Evolutionary conservation across 2,888 invertebrate genomes (phyloP).

Genomic region (Watsonalla cultraria): DNA sequence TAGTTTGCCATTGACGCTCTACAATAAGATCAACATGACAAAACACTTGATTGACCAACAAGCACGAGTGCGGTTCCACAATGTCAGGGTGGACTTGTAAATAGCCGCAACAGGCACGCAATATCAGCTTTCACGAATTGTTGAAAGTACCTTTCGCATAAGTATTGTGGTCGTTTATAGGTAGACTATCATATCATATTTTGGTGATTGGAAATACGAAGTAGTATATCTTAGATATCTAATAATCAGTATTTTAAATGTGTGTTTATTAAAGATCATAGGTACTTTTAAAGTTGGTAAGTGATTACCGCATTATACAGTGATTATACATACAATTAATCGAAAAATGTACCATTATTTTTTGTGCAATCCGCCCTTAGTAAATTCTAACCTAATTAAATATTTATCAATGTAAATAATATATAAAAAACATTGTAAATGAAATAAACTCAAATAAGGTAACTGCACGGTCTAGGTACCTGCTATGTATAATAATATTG

Average conservation of each 20-base stretch:
- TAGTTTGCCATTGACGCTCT: background rate
- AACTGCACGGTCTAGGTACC: too few relatives aligned
- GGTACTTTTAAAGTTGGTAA: too few relatives aligned
- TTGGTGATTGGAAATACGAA: background rate
- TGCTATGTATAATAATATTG: too few relatives aligned
- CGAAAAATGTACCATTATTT: too few relatives aligned
- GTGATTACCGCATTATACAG: too few relatives aligned
- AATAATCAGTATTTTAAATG: too few relatives aligned
- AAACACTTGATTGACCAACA: background rate
- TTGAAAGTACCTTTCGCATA: background rate
- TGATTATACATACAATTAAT: too few relatives aligned
- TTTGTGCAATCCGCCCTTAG: too few relatives aligned
- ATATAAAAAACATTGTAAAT: background rate
- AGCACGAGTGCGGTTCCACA: background rate
- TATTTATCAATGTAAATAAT: too few relatives aligned
- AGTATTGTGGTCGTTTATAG: background rate
- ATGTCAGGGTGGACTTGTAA: constrained; percentile 1
- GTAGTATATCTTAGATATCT: too few relatives aligned
- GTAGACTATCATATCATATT: background rate
- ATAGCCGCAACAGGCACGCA: background rate
- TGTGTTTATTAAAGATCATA: too few relatives aligned
- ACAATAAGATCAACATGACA: background rate
- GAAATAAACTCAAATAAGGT: background rate
- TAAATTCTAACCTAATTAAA: too few relatives aligned
- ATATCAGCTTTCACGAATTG: constrained; percentile 1